Evolutionary conservation across 2,888 invertebrate genomes (phyloP).

Genomic region (Pasiphila rectangulata): DNA sequence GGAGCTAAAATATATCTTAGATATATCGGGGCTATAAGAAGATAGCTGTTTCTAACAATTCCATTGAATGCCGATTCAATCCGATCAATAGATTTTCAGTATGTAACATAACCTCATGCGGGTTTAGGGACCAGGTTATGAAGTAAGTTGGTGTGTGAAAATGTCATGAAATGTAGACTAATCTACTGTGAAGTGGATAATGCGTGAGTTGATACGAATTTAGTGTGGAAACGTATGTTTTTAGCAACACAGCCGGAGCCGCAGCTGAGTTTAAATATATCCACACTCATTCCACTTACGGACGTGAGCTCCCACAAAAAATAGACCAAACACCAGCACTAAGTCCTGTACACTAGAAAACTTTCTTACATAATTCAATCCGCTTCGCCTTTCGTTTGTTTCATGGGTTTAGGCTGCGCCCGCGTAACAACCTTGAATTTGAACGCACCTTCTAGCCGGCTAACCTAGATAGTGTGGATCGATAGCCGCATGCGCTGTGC

Average conservation of each 20-base stretch:
- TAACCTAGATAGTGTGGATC: conserved; percentile 77
- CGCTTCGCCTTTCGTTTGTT: conserved; percentile 52
- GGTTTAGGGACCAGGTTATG: background rate
- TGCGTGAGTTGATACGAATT: conserved; percentile 6
- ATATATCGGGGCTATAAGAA: no score
- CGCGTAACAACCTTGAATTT: conserved; percentile 77
- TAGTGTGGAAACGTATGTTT: conserved; percentile 25
- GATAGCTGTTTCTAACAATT: no score
- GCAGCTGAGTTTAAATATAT: conserved; percentile 65
- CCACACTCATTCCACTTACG: conserved; percentile 61
- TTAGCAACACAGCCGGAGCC: conserved; percentile 18
- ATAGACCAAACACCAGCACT: conserved; percentile 31
- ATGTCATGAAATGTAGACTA: background rate
- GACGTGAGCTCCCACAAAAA: conserved; percentile 50
- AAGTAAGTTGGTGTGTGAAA: background rate
- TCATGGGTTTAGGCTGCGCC: conserved; percentile 69
- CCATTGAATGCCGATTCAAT: background rate
- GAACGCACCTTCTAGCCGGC: conserved; percentile 80
- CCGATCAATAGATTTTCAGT: conserved; percentile 15
- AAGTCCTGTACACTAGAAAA: conserved; percentile 51
- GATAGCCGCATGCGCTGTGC: conserved; percentile 74
- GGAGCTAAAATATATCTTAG: no score
- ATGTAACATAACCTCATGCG: conserved; percentile 5
- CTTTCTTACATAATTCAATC: conserved; percentile 75
- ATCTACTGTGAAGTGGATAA: background rate